Conservation (phyloP, 2,888 invertebrate genomes). For the Argyresthia goedartella region DNA sequence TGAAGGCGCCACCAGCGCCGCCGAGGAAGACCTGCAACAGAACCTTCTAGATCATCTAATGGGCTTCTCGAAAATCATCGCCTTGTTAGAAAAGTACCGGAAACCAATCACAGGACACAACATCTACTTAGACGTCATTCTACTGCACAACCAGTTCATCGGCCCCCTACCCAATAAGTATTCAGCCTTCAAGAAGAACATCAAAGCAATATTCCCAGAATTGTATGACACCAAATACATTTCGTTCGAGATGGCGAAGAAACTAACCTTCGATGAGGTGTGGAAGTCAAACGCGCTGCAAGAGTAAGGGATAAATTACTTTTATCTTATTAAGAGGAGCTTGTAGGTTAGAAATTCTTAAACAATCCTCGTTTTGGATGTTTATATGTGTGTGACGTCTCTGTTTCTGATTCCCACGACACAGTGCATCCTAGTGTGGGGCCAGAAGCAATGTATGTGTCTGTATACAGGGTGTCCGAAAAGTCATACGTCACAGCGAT, state of each 20-base stretch:
- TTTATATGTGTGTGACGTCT: too few relatives aligned
- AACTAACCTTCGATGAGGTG: slow-evolving; percentile 47
- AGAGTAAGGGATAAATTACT: slow-evolving; percentile 33
- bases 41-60: slow-evolving; percentile 59
- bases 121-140: slow-evolving; percentile 75
- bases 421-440: too few relatives aligned
- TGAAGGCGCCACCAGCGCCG: slow-evolving; percentile 41
- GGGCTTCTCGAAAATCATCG: slow-evolving; percentile 78
- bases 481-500: too few relatives aligned
- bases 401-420: too few relatives aligned
- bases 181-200: slow-evolving; percentile 72
- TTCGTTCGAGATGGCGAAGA: slow-evolving; percentile 64
- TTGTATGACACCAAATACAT: slow-evolving; percentile 83
- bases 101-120: slow-evolving; percentile 87
- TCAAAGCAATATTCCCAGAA: slow-evolving; percentile 73
- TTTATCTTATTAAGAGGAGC: slow-evolving; percentile 2
- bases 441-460: too few relatives aligned
- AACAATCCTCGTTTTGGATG: too few relatives aligned
- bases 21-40: slow-evolving; percentile 53
- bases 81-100: slow-evolving; percentile 64
- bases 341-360: too few relatives aligned
- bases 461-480: too few relatives aligned
- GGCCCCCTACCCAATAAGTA: slow-evolving; percentile 76
- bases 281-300: slow-evolving; percentile 67
- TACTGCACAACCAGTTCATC: slow-evolving; percentile 80